Percentiles rank a stretch among this genome's conserved stretches.
Conservation (phyloP, 2,113 vertebrate genomes). For the Nansenia antarctica region DNA sequence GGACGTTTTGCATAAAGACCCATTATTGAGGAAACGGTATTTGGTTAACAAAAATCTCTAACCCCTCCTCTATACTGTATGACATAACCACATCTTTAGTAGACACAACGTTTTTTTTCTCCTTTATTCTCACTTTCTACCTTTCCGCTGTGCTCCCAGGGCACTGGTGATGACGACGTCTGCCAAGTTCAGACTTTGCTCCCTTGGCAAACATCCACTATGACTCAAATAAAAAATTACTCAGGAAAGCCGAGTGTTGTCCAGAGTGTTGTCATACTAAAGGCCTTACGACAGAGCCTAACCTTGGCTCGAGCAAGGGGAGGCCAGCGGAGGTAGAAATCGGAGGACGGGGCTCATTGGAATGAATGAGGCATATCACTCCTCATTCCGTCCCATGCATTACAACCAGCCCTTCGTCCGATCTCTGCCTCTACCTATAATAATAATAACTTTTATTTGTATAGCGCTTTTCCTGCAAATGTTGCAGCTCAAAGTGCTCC, state of each 20-base stretch:
- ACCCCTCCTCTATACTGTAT: neutral
- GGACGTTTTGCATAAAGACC: conserved; percentile 40
- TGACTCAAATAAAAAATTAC: neutral
- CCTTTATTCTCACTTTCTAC: neutral
- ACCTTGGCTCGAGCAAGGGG: too few relatives aligned
- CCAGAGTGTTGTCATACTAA: neutral
- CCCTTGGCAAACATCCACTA: too few relatives aligned
- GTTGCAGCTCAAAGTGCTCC: too few relatives aligned
- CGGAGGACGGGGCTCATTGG: too few relatives aligned
- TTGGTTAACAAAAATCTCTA: conserved; percentile 49
- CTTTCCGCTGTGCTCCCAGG: neutral
- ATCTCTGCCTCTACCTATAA: too few relatives aligned
- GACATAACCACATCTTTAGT: neutral
- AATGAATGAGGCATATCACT: too few relatives aligned
- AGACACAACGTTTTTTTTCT: neutral
- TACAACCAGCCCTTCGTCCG: too few relatives aligned
- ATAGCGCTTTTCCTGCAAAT: too few relatives aligned
- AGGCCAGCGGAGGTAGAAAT: too few relatives aligned
- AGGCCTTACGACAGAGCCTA: neutral
- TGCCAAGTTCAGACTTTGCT: conserved; percentile 26
- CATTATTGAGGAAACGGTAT: conserved; percentile 11
- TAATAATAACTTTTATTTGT: too few relatives aligned
- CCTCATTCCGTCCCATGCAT: too few relatives aligned
- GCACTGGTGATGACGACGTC: neutral
- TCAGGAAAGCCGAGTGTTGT: neutral